These are phyloP conservation scores for Perdix hodgsoniae DNA, from an alignment of 2,797 vertebrate genomes.

Conservation along the genomic window DNA sequence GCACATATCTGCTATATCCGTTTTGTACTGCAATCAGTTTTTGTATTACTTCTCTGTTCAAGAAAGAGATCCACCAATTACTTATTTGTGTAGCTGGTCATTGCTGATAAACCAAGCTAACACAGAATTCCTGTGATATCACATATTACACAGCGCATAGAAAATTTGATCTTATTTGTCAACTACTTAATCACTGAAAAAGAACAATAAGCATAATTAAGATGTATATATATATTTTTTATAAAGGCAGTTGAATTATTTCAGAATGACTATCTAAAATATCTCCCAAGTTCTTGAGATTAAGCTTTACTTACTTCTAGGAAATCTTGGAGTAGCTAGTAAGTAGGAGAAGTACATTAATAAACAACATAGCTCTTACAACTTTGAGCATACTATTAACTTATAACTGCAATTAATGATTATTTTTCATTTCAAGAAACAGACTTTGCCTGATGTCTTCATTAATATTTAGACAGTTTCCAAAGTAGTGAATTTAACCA, in stretches of 20 bases:
- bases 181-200: not conserved
- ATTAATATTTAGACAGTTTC: rapidly evolving
- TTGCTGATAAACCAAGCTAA: slow-evolving; percentile 8
- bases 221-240: not conserved
- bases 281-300: not conserved
- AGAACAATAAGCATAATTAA: not conserved
- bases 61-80: not conserved
- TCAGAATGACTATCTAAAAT: not conserved
- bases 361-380: not conserved
- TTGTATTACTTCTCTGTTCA: not conserved
- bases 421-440: not conserved
- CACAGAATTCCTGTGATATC: not conserved
- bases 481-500: not conserved
- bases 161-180: not conserved
- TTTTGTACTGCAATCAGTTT: not conserved
- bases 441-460: not conserved
- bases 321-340: not conserved
- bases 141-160: not conserved
- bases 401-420: not conserved
- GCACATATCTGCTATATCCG: not conserved
- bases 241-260: not conserved
- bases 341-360: not conserved
- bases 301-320: not conserved
- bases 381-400: not conserved
- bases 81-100: not conserved